These are phyloP conservation scores for Meganola albula DNA, from an alignment of 2,888 invertebrate species.

Conservation along the genomic window DNA sequence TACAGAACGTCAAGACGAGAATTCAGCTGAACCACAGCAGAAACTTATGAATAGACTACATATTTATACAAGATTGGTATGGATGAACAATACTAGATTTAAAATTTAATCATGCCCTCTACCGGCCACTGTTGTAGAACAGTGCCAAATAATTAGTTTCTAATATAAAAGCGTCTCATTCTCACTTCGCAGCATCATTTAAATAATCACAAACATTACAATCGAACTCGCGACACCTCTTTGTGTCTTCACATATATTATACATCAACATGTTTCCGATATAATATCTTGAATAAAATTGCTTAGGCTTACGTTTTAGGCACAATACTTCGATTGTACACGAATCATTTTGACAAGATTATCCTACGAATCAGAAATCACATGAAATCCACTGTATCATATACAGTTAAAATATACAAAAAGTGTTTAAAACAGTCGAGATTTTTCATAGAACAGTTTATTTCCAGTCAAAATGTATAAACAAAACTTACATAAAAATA, in stretches of 20 bases:
- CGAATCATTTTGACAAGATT: not conserved
- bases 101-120: conserved; percentile 48
- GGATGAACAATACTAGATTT: conserved; percentile 62
- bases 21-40: conserved; percentile 58
- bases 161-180: conserved; percentile 65
- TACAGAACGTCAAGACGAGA: conserved; percentile 51
- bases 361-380: conserved; percentile 21
- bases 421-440: not conserved
- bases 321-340: conserved; percentile 20
- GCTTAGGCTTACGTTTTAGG: conserved; percentile 21
- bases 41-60: conserved; percentile 61
- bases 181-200: conserved; percentile 54
- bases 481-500: conserved; percentile 22
- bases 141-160: conserved; percentile 44
- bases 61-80: conserved; percentile 67
- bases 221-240: conserved; percentile 38
- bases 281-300: conserved; percentile 22
- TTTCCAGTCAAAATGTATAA: conserved; percentile 18
- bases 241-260: conserved; percentile 31
- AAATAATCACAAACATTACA: conserved; percentile 44
- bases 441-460: conserved; percentile 7
- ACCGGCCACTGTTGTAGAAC: conserved; percentile 51
- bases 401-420: not conserved
- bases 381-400: not conserved
- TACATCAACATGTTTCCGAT: conserved; percentile 48